phyloP scores from a whole-genome alignment of 1,140 invertebrate genomes.

The Arion vulgaris region DNA sequence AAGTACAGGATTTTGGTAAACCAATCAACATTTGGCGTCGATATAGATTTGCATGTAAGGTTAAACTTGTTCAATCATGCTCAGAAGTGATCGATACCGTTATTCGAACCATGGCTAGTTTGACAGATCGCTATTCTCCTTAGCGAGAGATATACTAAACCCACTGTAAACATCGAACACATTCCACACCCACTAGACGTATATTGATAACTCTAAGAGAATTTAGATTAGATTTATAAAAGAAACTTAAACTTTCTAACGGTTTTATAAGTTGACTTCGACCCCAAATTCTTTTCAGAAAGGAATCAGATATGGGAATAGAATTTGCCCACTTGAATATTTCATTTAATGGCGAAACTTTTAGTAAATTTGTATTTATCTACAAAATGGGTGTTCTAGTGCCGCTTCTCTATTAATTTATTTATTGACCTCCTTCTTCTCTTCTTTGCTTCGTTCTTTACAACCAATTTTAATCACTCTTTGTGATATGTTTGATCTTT shows the following conservation, averaged over 20 bases:
- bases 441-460: no score
- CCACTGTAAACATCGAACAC: neutral
- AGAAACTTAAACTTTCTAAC: neutral
- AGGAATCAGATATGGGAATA: neutral
- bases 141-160: neutral
- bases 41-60: neutral
- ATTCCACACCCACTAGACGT: neutral
- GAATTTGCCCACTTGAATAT: neutral
- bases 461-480: no score
- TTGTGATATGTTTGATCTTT: no score
- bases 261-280: neutral
- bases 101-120: neutral
- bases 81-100: neutral
- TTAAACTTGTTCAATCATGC: neutral
- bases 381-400: no score
- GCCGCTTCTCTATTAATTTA: no score
- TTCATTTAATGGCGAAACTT: neutral
- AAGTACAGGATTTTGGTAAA: neutral
- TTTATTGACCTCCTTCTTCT: no score
- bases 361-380: no score
- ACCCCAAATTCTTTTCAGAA: neutral
- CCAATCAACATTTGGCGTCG: neutral
- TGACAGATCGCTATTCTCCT: neutral
- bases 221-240: neutral
- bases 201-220: neutral